Evolutionary conservation across 2,888 invertebrate species (phyloP), one percentile per base, ranked within the genome.

Genomic region (Tribolium freemani): DNA sequence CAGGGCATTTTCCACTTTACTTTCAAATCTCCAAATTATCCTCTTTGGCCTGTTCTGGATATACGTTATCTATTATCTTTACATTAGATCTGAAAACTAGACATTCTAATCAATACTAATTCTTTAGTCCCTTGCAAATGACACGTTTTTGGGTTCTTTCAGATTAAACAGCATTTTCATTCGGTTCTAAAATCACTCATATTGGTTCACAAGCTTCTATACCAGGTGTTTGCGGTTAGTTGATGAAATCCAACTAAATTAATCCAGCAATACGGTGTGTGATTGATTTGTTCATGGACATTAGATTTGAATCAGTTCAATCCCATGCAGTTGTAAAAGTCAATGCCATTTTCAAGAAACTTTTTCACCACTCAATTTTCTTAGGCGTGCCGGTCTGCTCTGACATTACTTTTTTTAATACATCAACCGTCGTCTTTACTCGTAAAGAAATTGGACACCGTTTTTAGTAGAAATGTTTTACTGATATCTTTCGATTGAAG

Each of bases 361-460:
- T 83, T 83, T 84, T 84, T 82, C 78, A 77, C 76, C 76, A 80
- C 80, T 80, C 82, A 83, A 84, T 83, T 83, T 83, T 82, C 82
- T 81, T 80, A 75, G 79, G 73, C 77, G 79, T 80, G 80, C 77
- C 79, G 80, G 81, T 81, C 78, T 79, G 80, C 76, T 77, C 77
- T 77, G 82, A 82, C 82, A 81, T 83, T 83, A 83, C 83, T 83
- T 83, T 84, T 38, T 84, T 84, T 84, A 84, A 84, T 83, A 84
- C 83, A 82, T 84, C 84, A 82, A 78, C 80, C 81, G 82, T 79
- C 82, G 81, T 80, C 80, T 80, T 80, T 81, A 78, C 78, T 80
- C 78, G 80, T 76, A 80, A 83, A 84, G 83, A 83, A 84, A 84
- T 83, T 80, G 83, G 82, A 82, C 82, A 82, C 81, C 81, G 81